Evolutionary conservation across 2,113 vertebrate species (phyloP), one percentile per base, ranked within the genome.

Genomic region (Megaleporinus macrocephalus): DNA sequence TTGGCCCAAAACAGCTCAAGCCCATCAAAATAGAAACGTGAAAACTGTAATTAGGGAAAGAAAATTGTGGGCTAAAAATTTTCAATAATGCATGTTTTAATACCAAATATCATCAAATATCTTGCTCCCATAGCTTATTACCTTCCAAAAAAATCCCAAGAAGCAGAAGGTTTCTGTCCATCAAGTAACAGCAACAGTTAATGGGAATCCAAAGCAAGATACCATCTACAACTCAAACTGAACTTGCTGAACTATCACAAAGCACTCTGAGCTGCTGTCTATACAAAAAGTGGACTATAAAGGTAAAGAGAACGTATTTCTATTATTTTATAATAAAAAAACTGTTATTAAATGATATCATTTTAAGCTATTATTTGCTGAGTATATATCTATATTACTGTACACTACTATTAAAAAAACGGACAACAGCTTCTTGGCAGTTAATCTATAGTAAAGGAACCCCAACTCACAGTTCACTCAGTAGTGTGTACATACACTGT

Each of bases 401-500:
- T 26, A 13, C 3, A 63, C 24, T 53, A 59, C 6, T 36, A 11
- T 0, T 49, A 29, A 1, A 11, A 26, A 22, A 15, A 4, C 47
- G 5, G 24, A 7, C 18, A 13, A 59, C 0, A 33, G 13, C 0
- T 49, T 6, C 2, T n/a, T 12, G n/a, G n/a, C 29, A 53, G 9
- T 53, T 26, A 57, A 57, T 0, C 18, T 24, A 12, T 29, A 51
- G n/a, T 20, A 27, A 57, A 41, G 65, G n/a, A 57, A 62, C 33
- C 78, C 78, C 33, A 61, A 62, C 33, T 79, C 68, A 49, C 68
- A 79, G 78, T 49, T 68, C 24, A 69, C 62, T 53, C 55, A 77
- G 68, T 20, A 49, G 24, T 11, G 30, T 69, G 20, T 72, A 68
- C 47, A 24, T 78, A 12, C 63, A 33, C 44, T 10, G 61, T 77